Conservation (phyloP, 2,888 invertebrate species). For the Pseudococcus viburni region DNA sequence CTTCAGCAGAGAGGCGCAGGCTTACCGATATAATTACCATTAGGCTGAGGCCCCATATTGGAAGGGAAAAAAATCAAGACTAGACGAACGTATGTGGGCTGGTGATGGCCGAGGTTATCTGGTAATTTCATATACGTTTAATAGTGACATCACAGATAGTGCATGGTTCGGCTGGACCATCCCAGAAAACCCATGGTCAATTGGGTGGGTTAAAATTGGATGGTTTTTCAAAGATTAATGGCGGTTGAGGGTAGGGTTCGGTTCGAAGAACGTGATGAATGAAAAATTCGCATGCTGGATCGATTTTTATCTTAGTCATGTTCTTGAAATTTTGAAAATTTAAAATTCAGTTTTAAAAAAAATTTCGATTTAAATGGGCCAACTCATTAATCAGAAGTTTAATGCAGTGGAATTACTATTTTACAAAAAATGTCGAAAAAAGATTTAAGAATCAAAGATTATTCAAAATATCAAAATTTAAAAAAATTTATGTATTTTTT, state of each 20-base stretch:
- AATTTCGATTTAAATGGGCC: no score
- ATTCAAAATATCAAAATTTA: no score
- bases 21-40: constrained; percentile 9
- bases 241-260: background rate
- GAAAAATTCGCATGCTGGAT: background rate
- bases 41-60: background rate
- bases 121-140: background rate
- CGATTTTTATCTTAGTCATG: background rate
- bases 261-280: background rate
- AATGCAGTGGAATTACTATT: no score
- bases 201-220: background rate
- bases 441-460: no score
- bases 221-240: background rate
- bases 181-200: background rate
- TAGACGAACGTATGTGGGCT: constrained; percentile 30
- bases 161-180: background rate
- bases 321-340: background rate
- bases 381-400: no score
- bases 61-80: constrained; percentile 6
- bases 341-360: background rate
- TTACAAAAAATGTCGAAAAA: no score
- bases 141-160: background rate
- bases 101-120: constrained; percentile 46
- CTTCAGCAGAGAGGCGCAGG: background rate
- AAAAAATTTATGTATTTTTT: no score